Evolutionary conservation across 2,113 vertebrate species (phyloP).

Genomic region (Struthidea cinerea): DNA sequence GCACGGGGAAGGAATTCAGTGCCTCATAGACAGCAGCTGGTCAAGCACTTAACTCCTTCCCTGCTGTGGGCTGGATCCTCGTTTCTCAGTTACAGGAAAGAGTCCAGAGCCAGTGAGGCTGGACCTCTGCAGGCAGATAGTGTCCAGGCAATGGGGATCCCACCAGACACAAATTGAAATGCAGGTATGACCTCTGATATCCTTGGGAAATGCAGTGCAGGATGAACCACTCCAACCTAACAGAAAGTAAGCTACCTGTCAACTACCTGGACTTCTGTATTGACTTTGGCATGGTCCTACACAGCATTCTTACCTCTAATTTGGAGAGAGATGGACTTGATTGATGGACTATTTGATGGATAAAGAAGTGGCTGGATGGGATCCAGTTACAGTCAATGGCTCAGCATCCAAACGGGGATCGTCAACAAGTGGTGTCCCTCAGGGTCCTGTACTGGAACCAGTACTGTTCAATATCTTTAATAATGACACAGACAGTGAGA

Average conservation of each 20-base stretch:
- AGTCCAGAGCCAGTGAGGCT: not conserved
- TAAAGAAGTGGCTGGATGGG: not conserved
- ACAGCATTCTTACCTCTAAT: not conserved
- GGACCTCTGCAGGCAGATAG: not conserved
- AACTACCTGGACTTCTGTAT: not conserved
- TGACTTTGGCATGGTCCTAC: not conserved
- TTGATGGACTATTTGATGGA: not conserved
- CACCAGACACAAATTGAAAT: not conserved
- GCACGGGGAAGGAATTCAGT: slow-evolving; percentile 54
- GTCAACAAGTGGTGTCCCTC: not conserved
- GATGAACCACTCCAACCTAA: not conserved
- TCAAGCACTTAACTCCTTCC: slow-evolving; percentile 66
- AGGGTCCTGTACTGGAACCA: not conserved
- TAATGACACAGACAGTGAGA: not conserved
- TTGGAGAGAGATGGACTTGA: not conserved
- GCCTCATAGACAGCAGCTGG: slow-evolving; percentile 21
- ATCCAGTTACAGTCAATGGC: not conserved
- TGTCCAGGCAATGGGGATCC: not conserved
- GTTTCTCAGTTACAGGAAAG: not conserved
- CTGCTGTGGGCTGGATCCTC: not conserved
- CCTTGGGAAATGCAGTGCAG: not conserved
- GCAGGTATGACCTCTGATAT: not conserved
- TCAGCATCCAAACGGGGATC: not conserved
- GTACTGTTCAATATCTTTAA: not conserved
- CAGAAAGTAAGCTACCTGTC: not conserved